Evolutionary conservation across 2,888 invertebrate genomes (phyloP), one percentile per base, ranked within the genome.

Genomic region (Drosophila greeni): DNA sequence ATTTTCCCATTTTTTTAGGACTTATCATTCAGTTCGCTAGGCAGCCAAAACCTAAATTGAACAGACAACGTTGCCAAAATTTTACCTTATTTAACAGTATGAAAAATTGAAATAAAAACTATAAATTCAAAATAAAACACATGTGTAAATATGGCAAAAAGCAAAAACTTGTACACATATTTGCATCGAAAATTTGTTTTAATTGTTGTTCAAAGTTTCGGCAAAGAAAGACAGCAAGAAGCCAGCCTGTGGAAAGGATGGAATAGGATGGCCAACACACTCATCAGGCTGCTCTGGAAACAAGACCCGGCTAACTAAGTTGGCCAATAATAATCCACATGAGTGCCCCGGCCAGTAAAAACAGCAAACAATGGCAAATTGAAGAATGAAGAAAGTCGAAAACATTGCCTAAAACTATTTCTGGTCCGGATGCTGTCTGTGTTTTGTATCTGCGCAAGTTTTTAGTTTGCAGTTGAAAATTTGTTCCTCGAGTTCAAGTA

Each of bases 181-280:
- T 84, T 81, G 72, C 64, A 59, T 62, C 48, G 45, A 49, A 82
- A 79, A 75, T 84, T 84, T 82, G 70, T 74, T 84, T 84, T 84
- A 79, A 79, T 79, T 79, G 79, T 72, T 76, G 52, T 49, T 66
- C 29, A 45, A 48, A 61, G 37, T 53, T 61, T 58, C 7, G 1
- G 18, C 36, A 31, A 40, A 29, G 48, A 67, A 66, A 37, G 31
- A 11, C 45, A 43, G 48, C 42, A 69, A 69, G 31, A 66, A 67
- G 66, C 58, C 66, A 20, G 37, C 26, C 29, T 20, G 56, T 40
- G 29, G n/a, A 14, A 34, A 34, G 20, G 12, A 12, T 16, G 47
- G 31, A 33, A 49, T 16, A 43, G 39, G 18, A 9, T 11, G 23
- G 33, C 33, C 37, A 14, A 20, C 24, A 20, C 11, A 36, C 62